These are phyloP conservation scores for Trachymyrmex cornetzi DNA, from an alignment of 1,140 invertebrate species.

Conservation along the genomic window DNA sequence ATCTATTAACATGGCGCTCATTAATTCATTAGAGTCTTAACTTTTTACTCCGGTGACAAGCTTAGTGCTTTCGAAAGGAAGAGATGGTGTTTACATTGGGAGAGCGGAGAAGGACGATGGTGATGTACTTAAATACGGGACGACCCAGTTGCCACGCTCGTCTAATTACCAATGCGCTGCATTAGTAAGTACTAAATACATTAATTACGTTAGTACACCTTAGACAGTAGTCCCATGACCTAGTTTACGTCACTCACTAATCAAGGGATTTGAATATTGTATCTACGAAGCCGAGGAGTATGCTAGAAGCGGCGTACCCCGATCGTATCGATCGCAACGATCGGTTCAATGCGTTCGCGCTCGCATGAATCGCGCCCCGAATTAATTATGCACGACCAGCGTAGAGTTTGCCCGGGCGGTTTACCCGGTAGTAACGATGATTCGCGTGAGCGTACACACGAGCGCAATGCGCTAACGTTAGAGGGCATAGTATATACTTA, in stretches of 20 bases:
- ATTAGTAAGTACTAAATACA: constrained; percentile 43
- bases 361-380: constrained; percentile 22
- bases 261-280: constrained; percentile 1
- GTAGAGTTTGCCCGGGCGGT: constrained; percentile 37
- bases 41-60: not conserved
- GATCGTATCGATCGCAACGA: constrained; percentile 46
- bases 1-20: not conserved
- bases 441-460: constrained; percentile 23
- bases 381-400: constrained; percentile 60
- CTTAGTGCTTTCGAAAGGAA: constrained; percentile 27
- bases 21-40: constrained; percentile 14
- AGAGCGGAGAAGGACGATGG: not conserved
- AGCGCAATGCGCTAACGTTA: constrained; percentile 8
- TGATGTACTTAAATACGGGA: constrained; percentile 38
- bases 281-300: not conserved
- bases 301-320: not conserved
- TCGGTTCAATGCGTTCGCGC: constrained; percentile 39
- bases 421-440: constrained; percentile 51
- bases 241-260: not conserved
- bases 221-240: constrained; percentile 23
- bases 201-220: constrained; percentile 49
- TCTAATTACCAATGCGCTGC: constrained; percentile 11
- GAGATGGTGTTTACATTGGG: not conserved
- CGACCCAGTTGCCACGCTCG: constrained; percentile 12
- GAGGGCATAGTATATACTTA: constrained; percentile 48